Evolutionary conservation across 2,888 invertebrate species (phyloP), one percentile per base, ranked within the genome.

Genomic region (Pachliopta kotzebuea): DNA sequence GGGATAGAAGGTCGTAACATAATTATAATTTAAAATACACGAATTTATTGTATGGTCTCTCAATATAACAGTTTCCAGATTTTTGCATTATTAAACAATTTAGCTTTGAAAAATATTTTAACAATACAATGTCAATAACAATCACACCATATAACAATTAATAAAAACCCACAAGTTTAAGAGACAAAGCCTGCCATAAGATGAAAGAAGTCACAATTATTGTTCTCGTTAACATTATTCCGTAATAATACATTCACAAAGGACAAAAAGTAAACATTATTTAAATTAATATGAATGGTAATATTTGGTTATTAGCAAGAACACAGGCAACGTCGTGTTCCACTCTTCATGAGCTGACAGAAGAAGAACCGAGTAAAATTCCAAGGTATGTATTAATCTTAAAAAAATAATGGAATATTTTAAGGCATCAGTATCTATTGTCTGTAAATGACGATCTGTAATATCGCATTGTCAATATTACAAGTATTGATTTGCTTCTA

Each of bases 251-350:
- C 6, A 9, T 45, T 45, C n/a, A n/a, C 4, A 6, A n/a, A 4
- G 14, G 14, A 11, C 11, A 37, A 14, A 1, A 11, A 14, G 11
- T 52, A 21, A 52, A n/a, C 11, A 9, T 52, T 21, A 7, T 68
- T 64, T 72, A 61, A 18, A 26, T 42, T n/a, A 45, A 26, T 11
- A 18, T 24, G 54, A 18, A 14, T 26, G 0, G 26, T 58, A 42
- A 26, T 45, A 45, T 45, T 14, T 45, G 45, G 61, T 62, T 69
- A 65, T 61, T 80, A 92, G 92, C 92, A 63, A 85, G 87, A 79
- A 90, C 91, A 54, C 92, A 92, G 75, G 92, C 92, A 56, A 92
- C 92, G 14, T 92, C 92, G 62, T 92, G 92, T 79, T 92, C 92
- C 49, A 91, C 92, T 52, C 86, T 92, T 50, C 91, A 92, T 74